These are phyloP conservation scores for Lophotriccus pileatus DNA, from an alignment of 2,797 vertebrate species.

Conservation along the genomic window DNA sequence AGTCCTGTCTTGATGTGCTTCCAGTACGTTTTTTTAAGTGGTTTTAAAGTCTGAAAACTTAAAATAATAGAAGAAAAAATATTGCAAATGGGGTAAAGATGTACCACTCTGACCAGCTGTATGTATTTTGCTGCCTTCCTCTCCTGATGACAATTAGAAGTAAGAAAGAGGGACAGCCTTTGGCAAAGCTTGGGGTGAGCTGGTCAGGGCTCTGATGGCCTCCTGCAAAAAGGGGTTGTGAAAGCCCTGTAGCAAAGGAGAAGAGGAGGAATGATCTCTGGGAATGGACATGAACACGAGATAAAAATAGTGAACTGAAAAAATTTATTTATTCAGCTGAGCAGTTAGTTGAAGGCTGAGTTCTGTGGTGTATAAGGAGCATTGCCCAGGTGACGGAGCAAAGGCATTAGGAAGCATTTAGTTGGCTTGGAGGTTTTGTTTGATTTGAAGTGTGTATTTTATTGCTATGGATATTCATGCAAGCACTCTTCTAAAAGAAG, in stretches of 20 bases:
- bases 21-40: not conserved
- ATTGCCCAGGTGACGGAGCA: not conserved
- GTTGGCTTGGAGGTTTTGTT: not conserved
- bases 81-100: not conserved
- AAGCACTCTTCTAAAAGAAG: not conserved
- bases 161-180: not conserved
- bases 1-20: not conserved
- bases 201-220: not conserved
- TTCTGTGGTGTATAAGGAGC: not conserved
- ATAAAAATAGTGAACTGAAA: slow-evolving; percentile 33
- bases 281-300: not conserved
- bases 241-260: not conserved
- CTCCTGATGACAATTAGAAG: not conserved
- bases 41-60: not conserved
- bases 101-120: not conserved
- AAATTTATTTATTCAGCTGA: slow-evolving; percentile 57
- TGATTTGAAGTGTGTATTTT: not conserved
- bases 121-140: not conserved
- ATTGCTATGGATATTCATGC: slow-evolving; percentile 12
- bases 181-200: not conserved
- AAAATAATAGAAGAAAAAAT: not conserved
- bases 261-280: not conserved
- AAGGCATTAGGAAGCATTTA: not conserved
- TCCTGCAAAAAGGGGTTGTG: not conserved
- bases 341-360: not conserved